Base-by-base conservation (phyloP, 2,797 vertebrate genomes). In the Phataginus tricuspis region DNA sequence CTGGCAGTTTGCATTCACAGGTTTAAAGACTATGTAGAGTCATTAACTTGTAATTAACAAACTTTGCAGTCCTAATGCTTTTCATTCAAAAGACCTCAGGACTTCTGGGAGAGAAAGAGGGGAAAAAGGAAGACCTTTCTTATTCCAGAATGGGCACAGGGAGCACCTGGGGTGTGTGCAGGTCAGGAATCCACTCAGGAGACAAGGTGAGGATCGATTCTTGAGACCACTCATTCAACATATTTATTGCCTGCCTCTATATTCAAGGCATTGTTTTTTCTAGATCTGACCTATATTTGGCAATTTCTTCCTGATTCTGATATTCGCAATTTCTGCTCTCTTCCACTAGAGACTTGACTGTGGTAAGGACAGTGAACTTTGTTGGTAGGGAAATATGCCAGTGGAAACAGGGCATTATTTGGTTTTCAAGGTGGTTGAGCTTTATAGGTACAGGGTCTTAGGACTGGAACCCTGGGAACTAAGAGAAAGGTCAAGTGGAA, bases 11-110 rank as follows among this genome's bases (percentile, higher is more conserved):
- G 16, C 83, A 59, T 88, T 94, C 64, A 1, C 91, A 94, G 66
- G 75, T 87, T 91, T 93, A 57, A 84, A 82, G 75, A 80, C 68
- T 86, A 63, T 37, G 86, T 53, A 25, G 71, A 66, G 5, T 91
- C 91, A 88, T 86, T 96, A 92, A 69, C 74, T 89, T 95, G 64
- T 68, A 89, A 96, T 90, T 72, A 91, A 49, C 71, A 84, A 39
- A 37, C 18, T 68, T 66, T 27, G 34, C 29, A 27, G 13, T 18
- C 39, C 83, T 72, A 49, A 90, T 86, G 49, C 69, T 72, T 92
- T 74, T 63, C 31, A 5, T 68, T 90, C n/a, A 31, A 75, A 79
- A 64, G 34, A 42, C 61, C 66, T 9, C 75, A 7, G 74, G 74
- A 29, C 72, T 87, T 68, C 16, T 2, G 25, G 9, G 18, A 39